phyloP scores from a whole-genome alignment of 2,113 vertebrate species.

The Prunella himalayana region DNA sequence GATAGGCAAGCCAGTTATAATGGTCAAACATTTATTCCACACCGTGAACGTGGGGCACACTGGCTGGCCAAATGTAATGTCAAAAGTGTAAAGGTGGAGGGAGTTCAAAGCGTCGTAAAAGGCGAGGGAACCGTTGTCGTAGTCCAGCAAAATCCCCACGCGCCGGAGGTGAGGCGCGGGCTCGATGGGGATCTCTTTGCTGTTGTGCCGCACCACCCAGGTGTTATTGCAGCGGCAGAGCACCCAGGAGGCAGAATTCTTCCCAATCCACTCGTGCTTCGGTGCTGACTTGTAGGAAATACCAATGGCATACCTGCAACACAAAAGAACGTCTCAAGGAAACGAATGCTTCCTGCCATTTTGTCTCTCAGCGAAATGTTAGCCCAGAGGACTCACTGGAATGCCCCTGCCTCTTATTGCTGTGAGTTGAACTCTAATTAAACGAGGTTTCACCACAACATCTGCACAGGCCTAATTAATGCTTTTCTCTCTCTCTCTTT shows the following conservation, averaged over 20 bases:
- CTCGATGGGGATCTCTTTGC: slow-evolving; percentile 91
- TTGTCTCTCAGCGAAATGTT: not conserved
- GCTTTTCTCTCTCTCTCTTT: not conserved
- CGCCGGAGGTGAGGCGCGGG: slow-evolving; percentile 90
- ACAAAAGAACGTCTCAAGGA: not conserved
- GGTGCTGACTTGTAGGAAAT: slow-evolving; percentile 95
- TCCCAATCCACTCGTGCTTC: slow-evolving; percentile 95
- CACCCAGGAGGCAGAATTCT: slow-evolving; percentile 94
- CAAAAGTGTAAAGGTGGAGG: slow-evolving; percentile 92
- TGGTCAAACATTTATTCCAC: slow-evolving; percentile 95
- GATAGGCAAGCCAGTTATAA: slow-evolving; percentile 96
- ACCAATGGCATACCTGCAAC: slow-evolving; percentile 92
- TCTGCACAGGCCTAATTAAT: not conserved
- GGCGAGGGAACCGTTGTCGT: slow-evolving; percentile 89
- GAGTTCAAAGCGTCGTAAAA: slow-evolving; percentile 95
- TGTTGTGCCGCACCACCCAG: slow-evolving; percentile 93
- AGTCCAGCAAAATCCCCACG: slow-evolving; percentile 92
- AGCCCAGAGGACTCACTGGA: not conserved
- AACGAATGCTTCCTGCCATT: not conserved
- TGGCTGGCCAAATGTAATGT: slow-evolving; percentile 89
- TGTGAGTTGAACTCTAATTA: not conserved
- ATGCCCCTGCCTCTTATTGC: not conserved
- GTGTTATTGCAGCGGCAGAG: slow-evolving; percentile 93
- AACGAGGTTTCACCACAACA: not conserved
- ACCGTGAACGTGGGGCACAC: slow-evolving; percentile 96